Conservation (phyloP, 1,140 invertebrate genomes). For the Pseudomyrmex dendroicus region DNA sequence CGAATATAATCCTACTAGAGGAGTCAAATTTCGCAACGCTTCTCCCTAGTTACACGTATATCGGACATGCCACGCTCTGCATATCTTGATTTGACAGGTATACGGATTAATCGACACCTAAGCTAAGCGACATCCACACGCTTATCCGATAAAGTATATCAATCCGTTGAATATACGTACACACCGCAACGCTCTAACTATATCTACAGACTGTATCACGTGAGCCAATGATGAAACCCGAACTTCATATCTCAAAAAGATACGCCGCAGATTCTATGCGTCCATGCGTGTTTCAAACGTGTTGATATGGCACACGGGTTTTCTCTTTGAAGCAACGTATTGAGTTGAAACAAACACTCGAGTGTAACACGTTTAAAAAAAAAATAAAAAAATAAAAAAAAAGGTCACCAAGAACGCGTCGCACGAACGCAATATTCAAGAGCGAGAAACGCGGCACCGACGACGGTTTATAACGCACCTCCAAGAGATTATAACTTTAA, state of each 20-base stretch:
- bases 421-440: neutral
- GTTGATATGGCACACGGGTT: too few species aligned
- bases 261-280: too few species aligned
- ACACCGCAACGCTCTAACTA: neutral
- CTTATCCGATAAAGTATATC: slow-evolving; percentile 49
- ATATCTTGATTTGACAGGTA: slow-evolving; percentile 65
- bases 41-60: slow-evolving; percentile 57
- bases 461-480: slow-evolving; percentile 21
- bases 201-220: neutral
- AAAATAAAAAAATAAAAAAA: too few species aligned
- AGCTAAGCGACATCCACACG: slow-evolving; percentile 35
- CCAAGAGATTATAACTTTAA: slow-evolving; percentile 44
- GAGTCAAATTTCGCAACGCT: slow-evolving; percentile 61
- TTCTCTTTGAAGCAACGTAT: too few species aligned
- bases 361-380: too few species aligned
- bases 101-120: slow-evolving; percentile 57
- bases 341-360: too few species aligned
- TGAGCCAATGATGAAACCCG: neutral
- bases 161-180: slow-evolving; percentile 23
- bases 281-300: too few species aligned
- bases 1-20: slow-evolving; percentile 58
- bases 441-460: too few species aligned
- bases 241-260: neutral
- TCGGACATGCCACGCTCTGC: slow-evolving; percentile 50
- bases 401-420: neutral